Evolutionary conservation across 2,113 vertebrate species (phyloP).

Genomic region (Psophia crepitans): DNA sequence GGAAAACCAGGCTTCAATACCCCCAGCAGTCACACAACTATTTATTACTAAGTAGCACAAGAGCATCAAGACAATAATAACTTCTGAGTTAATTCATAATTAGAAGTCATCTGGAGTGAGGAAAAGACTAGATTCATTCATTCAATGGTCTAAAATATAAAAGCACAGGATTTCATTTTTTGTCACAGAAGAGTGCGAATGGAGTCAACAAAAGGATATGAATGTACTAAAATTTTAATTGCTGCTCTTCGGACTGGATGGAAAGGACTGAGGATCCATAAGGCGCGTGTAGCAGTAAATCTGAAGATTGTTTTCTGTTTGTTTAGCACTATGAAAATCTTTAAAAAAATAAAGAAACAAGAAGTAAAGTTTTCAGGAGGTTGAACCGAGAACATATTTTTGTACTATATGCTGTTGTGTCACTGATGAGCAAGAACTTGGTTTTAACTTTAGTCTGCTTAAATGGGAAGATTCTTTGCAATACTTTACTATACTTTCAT

Average conservation of each 20-base stretch:
- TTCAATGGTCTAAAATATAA: neutral
- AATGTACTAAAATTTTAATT: conserved; percentile 93
- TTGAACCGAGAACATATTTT: neutral
- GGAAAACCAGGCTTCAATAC: neutral
- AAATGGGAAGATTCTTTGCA: neutral
- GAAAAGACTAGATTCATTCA: neutral
- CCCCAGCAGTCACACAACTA: neutral
- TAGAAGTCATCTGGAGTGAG: neutral
- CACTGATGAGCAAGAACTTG: neutral
- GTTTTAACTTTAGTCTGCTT: neutral
- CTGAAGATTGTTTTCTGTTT: conserved; percentile 96
- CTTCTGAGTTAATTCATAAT: neutral
- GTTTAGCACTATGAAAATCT: conserved; percentile 96
- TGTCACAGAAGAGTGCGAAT: neutral
- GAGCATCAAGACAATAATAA: neutral
- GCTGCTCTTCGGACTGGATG: conserved; percentile 85
- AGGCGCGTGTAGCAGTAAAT: conserved; percentile 91
- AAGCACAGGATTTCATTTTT: fast-evolving
- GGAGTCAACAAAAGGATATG: conserved; percentile 87
- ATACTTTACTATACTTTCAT: neutral
- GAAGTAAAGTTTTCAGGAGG: neutral
- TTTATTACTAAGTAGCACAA: neutral
- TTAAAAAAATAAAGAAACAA: neutral
- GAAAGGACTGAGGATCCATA: conserved; percentile 95
- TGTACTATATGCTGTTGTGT: neutral